Evolutionary conservation across 1,140 invertebrate species (phyloP).

Genomic region (Battus philenor): DNA sequence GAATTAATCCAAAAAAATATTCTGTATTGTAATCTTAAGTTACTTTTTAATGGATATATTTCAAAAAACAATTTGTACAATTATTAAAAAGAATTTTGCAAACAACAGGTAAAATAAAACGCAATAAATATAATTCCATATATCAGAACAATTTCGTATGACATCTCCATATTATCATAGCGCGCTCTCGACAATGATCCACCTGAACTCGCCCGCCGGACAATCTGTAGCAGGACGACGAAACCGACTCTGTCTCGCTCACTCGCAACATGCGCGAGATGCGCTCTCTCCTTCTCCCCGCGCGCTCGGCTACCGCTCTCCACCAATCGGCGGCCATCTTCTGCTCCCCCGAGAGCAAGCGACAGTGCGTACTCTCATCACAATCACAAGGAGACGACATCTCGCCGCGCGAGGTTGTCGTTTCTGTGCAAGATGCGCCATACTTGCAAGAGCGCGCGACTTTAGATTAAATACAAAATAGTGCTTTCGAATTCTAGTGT

Average conservation of each 20-base stretch:
- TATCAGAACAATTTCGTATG: slow-evolving; percentile 38
- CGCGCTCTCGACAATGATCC: slow-evolving; percentile 59
- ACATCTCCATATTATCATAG: slow-evolving; percentile 68
- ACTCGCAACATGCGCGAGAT: slow-evolving; percentile 47
- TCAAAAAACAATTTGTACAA: no score
- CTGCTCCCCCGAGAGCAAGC: slow-evolving; percentile 74
- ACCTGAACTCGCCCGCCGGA: slow-evolving; percentile 55
- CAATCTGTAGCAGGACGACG: slow-evolving; percentile 62
- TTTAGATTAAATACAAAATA: slow-evolving; percentile 28
- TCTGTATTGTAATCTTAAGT: no score
- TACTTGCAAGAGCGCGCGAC: slow-evolving; percentile 40
- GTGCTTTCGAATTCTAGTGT: slow-evolving; percentile 49
- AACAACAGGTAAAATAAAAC: slow-evolving; percentile 22
- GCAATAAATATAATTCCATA: slow-evolving; percentile 34
- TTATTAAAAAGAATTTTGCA: slow-evolving; percentile 1
- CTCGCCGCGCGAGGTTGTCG: slow-evolving; percentile 69
- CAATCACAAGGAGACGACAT: slow-evolving; percentile 70
- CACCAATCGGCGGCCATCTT: slow-evolving; percentile 71
- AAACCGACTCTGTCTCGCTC: slow-evolving; percentile 58
- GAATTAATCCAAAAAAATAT: no score
- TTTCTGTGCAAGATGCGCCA: slow-evolving; percentile 52
- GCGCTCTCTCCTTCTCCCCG: slow-evolving; percentile 64
- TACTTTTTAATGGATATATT: no score
- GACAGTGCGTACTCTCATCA: slow-evolving; percentile 74
- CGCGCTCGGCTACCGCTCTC: slow-evolving; percentile 54